phyloP scores from a whole-genome alignment of 2,113 vertebrate genomes.

The Pao palembangensis region DNA sequence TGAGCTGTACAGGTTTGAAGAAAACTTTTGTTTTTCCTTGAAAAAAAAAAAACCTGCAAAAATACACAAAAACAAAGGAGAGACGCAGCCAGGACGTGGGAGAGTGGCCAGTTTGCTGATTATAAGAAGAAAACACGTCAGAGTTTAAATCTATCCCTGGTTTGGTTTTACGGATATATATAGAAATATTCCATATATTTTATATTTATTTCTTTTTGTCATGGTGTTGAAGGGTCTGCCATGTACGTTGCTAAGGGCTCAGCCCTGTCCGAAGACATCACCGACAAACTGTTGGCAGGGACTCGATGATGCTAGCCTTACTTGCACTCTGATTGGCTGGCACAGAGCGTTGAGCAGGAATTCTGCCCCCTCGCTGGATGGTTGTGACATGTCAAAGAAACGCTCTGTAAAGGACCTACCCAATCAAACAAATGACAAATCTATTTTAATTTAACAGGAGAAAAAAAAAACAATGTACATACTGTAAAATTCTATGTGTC shows the following conservation, averaged over 20 bases:
- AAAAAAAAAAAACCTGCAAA: conserved; percentile 63
- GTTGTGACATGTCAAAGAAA: conserved; percentile 18
- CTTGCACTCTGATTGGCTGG: conserved; percentile 66
- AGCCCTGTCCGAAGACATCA: conserved; percentile 55
- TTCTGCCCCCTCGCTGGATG: conserved; percentile 47
- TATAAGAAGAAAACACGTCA: conserved; percentile 56
- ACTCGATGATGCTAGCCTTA: conserved; percentile 67
- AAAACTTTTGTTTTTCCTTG: conserved; percentile 58
- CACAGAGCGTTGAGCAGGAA: conserved; percentile 43
- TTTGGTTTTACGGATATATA: conserved; percentile 77
- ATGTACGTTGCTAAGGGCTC: conserved; percentile 62
- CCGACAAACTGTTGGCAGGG: conserved; percentile 59
- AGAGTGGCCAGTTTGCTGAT: conserved; percentile 56
- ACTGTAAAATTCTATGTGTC: conserved; percentile 81
- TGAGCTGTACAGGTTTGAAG: conserved; percentile 78
- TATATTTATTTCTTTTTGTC: conserved; percentile 77
- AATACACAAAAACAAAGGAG: conserved; percentile 56
- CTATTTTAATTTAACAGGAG: conserved; percentile 79
- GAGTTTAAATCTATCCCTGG: conserved; percentile 67
- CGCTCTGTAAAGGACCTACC: conserved; percentile 57
- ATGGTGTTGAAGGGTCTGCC: conserved; percentile 63
- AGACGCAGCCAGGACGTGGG: conserved; percentile 39
- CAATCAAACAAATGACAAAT: conserved; percentile 74
- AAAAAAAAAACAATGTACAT: conserved; percentile 70
- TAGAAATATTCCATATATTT: conserved; percentile 78